Base-by-base conservation (phyloP, 2,113 vertebrate genomes). In the Nerophis ophidion region DNA sequence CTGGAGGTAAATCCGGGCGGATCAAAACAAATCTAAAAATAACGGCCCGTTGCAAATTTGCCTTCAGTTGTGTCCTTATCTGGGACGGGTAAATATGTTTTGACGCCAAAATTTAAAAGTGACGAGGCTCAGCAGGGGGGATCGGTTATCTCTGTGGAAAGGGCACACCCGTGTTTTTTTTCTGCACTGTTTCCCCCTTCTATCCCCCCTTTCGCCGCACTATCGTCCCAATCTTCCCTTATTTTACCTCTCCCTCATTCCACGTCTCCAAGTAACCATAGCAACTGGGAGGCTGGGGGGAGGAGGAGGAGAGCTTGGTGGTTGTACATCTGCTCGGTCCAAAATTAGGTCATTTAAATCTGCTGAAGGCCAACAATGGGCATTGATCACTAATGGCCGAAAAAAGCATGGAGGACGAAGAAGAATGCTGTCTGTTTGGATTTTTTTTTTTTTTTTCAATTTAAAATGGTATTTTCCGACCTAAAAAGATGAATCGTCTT, bases 201-300 rank as follows among this genome's bases (percentile, higher is more conserved):
- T 74, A 17, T 44, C 12, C 26, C 34, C 26, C 26, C 60, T 72
- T 58, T 47, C 10, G 8, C 19, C 52, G 34, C 79, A 38, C 72
- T 72, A 77, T 72, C 68, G 70, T 79, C 77, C 63, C 75, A 69
- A 75, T 65, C 76, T 75, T 56, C 72, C 72, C 75, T 72, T 69
- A 46, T 68, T 61, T 53, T 53, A 62, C 46, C 52, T 59, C 61
- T 47, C 76, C 71, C 77, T 77, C 78, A 48, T 71, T 68, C 63
- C 70, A 61, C 63, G 63, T 71, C 76, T 78, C 79, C 75, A 55
- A n/a, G 87, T 90, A 83, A 83, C 89, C 88, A 90, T 90, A 85
- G 88, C 81, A 91, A 91, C 89, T 85, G 75, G 74, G 73, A 71
- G 84, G 70, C 26, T 26, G 26, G 82, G 81, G 76, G 44, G 60